phyloP scores from a whole-genome alignment of 2,797 vertebrate genomes.

The Lycodopsis pacificus region DNA sequence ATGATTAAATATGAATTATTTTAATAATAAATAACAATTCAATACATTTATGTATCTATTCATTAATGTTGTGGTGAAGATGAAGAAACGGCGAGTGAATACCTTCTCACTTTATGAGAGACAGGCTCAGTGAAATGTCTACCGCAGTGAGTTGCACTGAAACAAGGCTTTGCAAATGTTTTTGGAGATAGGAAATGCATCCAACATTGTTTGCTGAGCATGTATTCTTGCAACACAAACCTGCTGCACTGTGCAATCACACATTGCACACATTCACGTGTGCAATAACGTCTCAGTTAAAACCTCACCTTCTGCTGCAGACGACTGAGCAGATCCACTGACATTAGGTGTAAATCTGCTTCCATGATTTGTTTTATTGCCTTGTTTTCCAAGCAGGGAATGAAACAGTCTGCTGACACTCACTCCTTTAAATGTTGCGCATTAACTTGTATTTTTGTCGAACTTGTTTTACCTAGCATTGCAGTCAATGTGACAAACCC shows the following conservation, averaged over 20 bases:
- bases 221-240: slow-evolving; percentile 35
- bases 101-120: neutral
- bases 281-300: neutral
- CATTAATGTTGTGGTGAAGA: neutral
- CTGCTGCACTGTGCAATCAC: neutral
- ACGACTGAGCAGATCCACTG: slow-evolving; percentile 1
- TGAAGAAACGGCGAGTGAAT: neutral
- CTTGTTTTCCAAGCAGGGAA: neutral
- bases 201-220: slow-evolving; percentile 34
- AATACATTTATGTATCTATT: neutral
- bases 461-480: neutral
- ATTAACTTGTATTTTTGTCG: neutral
- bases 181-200: slow-evolving; percentile 37
- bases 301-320: slow-evolving; percentile 58
- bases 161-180: neutral
- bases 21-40: neutral
- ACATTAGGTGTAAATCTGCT: neutral
- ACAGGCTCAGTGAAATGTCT: neutral
- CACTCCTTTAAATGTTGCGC: neutral
- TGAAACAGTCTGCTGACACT: neutral
- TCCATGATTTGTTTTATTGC: neutral
- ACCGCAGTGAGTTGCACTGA: neutral
- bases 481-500: neutral
- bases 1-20: neutral
- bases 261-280: slow-evolving; percentile 9